Evolutionary conservation across 2,113 vertebrate genomes (phyloP).

Genomic region (Forbesichthys papilliferus): DNA sequence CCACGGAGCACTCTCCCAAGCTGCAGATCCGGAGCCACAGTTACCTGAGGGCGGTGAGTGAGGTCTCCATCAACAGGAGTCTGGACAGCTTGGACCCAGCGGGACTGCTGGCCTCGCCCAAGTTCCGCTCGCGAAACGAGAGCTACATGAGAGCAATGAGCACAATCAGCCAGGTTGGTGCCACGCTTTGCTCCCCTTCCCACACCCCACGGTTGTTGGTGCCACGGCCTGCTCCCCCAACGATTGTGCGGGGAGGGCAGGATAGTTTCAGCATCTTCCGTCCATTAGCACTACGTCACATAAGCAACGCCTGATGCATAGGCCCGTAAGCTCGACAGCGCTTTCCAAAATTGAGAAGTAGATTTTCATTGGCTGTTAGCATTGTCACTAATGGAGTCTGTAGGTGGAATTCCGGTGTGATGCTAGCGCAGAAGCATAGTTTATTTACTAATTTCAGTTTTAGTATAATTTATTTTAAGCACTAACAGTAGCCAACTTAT

Average conservation of each 20-base stretch:
- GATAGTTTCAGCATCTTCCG: no score
- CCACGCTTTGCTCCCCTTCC: constrained; percentile 12
- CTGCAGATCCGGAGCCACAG: constrained; percentile 99
- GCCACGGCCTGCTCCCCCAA: constrained; percentile 10
- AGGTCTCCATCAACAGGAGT: constrained; percentile 98
- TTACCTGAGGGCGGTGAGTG: constrained; percentile 96
- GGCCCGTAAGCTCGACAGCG: no score
- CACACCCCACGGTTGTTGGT: constrained; percentile 48
- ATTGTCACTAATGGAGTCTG: not conserved
- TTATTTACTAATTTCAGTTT: no score
- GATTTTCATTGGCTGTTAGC: no score
- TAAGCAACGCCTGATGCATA: no score
- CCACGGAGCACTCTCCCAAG: constrained; percentile 95
- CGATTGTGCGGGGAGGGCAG: not conserved
- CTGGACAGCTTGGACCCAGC: constrained; percentile 96
- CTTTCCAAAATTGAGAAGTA: no score
- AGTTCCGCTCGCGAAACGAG: constrained; percentile 97
- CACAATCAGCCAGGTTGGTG: constrained; percentile 96
- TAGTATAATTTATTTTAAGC: no score
- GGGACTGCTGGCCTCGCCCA: constrained; percentile 90
- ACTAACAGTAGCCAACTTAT: no score
- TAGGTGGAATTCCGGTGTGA: no score
- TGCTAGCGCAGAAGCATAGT: not conserved
- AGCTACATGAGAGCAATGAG: constrained; percentile 99
- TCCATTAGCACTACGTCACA: no score